These are phyloP conservation scores for Cheilosia pagana DNA, from an alignment of 2,888 invertebrate species.

Conservation along the genomic window DNA sequence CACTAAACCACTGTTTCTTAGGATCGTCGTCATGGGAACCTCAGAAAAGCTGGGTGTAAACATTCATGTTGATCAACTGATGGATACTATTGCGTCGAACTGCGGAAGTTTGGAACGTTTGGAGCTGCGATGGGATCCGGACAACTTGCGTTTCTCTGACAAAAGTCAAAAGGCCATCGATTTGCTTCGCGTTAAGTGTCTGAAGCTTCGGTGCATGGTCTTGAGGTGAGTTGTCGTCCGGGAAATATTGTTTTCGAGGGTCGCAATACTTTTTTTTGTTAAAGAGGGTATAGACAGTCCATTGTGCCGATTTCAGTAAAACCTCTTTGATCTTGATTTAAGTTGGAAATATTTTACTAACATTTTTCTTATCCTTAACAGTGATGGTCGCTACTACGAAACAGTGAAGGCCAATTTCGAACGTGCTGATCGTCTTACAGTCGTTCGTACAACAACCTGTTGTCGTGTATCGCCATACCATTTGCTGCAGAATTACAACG, in stretches of 20 bases:
- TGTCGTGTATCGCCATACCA: slow-evolving; percentile 97
- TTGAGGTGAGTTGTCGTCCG: slow-evolving; percentile 87
- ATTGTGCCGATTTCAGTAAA: not conserved
- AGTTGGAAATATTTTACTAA: no score
- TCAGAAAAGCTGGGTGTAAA: slow-evolving; percentile 97
- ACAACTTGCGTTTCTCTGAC: slow-evolving; percentile 98
- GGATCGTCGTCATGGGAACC: slow-evolving; percentile 98
- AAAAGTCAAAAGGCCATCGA: slow-evolving; percentile 99
- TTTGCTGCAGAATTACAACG: slow-evolving; percentile 95
- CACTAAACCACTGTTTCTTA: slow-evolving; percentile 82
- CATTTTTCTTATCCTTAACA: slow-evolving; percentile 82
- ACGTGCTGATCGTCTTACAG: slow-evolving; percentile 97
- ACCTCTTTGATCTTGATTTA: not conserved
- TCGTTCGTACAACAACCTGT: slow-evolving; percentile 98
- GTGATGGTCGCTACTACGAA: slow-evolving; percentile 99
- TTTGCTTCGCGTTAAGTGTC: slow-evolving; percentile 96
- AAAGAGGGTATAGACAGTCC: no score
- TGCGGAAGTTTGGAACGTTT: slow-evolving; percentile 94
- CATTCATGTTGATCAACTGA: slow-evolving; percentile 98
- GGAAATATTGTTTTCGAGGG: no score
- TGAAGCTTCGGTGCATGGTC: slow-evolving; percentile 95
- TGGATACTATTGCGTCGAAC: slow-evolving; percentile 98
- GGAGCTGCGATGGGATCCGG: slow-evolving; percentile 99
- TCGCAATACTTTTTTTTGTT: no score
- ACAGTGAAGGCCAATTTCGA: slow-evolving; percentile 99